Percentiles rank a stretch among this genome's conserved stretches.
Conservation (phyloP, 2,888 invertebrate species). For the Tipula vernalis region DNA sequence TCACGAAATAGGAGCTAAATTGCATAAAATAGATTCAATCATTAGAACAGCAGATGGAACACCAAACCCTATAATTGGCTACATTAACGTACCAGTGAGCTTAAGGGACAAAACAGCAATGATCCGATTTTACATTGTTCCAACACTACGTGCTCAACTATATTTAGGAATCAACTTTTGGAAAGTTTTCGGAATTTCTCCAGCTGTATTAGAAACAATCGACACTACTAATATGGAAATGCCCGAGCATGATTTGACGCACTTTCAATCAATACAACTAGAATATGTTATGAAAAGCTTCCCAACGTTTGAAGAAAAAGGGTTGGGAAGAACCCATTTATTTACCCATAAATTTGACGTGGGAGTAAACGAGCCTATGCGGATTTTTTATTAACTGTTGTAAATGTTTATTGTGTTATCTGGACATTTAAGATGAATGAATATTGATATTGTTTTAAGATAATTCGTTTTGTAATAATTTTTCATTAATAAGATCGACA, state of each 20-base stretch:
- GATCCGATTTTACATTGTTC: background rate
- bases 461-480: too few relatives aligned
- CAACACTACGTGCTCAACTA: background rate
- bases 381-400: too few relatives aligned
- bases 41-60: background rate
- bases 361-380: too few relatives aligned
- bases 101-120: background rate
- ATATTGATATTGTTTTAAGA: too few relatives aligned
- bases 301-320: background rate
- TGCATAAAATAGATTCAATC: background rate
- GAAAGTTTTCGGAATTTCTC: background rate
- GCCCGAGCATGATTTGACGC: background rate
- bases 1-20: background rate
- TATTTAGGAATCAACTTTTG: conserved; percentile 17
- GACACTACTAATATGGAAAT: background rate
- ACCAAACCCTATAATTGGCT: background rate
- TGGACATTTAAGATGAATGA: too few relatives aligned
- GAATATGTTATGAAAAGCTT: background rate
- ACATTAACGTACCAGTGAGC: background rate
- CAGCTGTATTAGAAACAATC: background rate
- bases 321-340: too few relatives aligned
- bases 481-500: too few relatives aligned
- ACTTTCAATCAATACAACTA: background rate
- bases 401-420: too few relatives aligned
- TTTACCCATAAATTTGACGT: too few relatives aligned